Percentiles rank a stretch among this genome's conserved stretches.
phyloP scores from a whole-genome alignment of 2,113 vertebrate genomes.

The Canis aureus region DNA sequence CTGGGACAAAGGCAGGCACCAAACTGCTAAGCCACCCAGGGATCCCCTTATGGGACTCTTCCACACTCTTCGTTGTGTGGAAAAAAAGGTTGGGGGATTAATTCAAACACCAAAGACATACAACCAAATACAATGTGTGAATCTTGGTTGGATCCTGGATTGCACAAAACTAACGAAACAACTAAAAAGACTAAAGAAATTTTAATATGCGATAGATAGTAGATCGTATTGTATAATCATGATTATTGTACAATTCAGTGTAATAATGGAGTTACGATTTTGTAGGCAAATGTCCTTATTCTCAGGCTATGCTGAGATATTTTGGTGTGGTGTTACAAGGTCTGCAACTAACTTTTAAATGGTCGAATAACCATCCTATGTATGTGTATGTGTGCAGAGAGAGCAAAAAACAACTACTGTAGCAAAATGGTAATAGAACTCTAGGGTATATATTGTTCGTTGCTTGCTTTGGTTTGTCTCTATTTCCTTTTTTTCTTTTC shows the following conservation, averaged over 20 bases:
- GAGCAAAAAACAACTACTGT: neutral
- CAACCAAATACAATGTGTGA: neutral
- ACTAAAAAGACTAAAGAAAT: neutral
- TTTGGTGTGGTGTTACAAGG: neutral
- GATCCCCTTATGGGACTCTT: neutral
- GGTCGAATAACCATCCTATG: neutral
- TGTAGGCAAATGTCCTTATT: neutral
- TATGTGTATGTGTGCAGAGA: neutral
- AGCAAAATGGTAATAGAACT: neutral
- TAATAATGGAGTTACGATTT: neutral
- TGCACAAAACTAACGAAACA: constrained; percentile 22
- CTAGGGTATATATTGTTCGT: neutral
- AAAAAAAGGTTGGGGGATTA: neutral
- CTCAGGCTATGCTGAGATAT: neutral
- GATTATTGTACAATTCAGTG: neutral
- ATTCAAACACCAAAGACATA: neutral
- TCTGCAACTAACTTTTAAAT: constrained; percentile 25
- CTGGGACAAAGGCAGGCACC: no score
- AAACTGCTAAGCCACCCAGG: no score
- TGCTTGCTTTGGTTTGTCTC: neutral
- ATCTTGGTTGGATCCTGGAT: neutral
- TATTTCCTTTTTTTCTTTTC: neutral
- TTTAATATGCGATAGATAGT: neutral
- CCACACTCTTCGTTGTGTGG: neutral
- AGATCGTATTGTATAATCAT: neutral